phyloP scores from a whole-genome alignment of 2,797 vertebrate genomes.

The Rousettus madagascariensis region DNA sequence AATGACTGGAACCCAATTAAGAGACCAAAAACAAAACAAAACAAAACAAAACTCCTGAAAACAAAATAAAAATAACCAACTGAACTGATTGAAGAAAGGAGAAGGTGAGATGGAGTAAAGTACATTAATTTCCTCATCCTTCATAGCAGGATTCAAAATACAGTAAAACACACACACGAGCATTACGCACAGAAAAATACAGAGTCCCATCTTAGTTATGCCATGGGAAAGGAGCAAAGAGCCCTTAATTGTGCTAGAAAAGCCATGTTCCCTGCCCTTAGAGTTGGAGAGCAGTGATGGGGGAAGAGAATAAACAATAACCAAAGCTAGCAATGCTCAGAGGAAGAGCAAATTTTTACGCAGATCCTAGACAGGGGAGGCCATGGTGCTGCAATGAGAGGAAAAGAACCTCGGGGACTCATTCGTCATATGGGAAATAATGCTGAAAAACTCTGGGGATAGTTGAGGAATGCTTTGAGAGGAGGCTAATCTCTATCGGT shows the following conservation, averaged over 20 bases:
- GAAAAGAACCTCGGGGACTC: neutral
- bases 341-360: neutral
- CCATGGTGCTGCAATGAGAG: neutral
- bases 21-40: neutral
- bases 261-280: neutral
- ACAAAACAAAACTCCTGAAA: neutral
- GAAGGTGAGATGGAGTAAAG: neutral
- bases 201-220: neutral
- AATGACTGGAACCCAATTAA: neutral
- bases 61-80: neutral
- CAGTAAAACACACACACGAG: neutral
- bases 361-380: neutral
- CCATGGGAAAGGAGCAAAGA: neutral
- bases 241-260: neutral
- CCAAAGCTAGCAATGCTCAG: neutral
- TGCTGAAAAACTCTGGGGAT: neutral
- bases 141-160: neutral
- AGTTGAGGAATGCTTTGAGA: neutral
- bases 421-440: neutral
- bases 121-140: neutral
- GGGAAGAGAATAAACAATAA: neutral
- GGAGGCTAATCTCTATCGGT: neutral
- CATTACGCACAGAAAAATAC: neutral
- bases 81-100: neutral
- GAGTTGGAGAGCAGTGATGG: neutral